These are phyloP conservation scores for Hemaris fuciformis DNA, from an alignment of 2,888 invertebrate genomes.

Conservation along the genomic window DNA sequence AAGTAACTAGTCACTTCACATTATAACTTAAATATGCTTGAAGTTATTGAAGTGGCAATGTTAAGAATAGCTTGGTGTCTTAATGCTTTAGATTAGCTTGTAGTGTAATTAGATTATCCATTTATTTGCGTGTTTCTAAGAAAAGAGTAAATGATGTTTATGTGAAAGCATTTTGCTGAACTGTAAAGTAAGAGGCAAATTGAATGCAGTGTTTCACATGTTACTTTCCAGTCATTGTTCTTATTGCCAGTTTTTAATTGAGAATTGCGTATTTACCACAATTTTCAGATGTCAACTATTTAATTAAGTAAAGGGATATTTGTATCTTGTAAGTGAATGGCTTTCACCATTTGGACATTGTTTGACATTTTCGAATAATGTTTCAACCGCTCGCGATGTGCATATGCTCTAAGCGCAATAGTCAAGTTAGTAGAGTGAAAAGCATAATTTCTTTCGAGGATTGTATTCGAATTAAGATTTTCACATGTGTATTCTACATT, in stretches of 20 bases:
- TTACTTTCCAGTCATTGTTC: conserved; percentile 56
- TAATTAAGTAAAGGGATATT: conserved; percentile 22
- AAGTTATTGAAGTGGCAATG: conserved; percentile 25
- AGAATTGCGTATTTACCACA: conserved; percentile 38
- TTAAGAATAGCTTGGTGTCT: conserved; percentile 33
- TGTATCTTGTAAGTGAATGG: conserved; percentile 17
- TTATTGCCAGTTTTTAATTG: conserved; percentile 43
- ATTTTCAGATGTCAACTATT: conserved; percentile 37
- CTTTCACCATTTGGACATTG: conserved; percentile 67
- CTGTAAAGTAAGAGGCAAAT: neutral
- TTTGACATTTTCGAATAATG: conserved; percentile 34
- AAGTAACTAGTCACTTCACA: conserved; percentile 48
- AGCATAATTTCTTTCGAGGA: conserved; percentile 15
- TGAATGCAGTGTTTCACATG: conserved; percentile 31
- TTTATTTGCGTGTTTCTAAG: conserved; percentile 33
- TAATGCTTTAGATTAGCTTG: conserved; percentile 39
- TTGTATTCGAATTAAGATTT: conserved; percentile 33
- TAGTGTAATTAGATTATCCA: conserved; percentile 34
- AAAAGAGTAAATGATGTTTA: conserved; percentile 26
- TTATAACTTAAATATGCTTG: conserved; percentile 26
- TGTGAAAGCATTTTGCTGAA: conserved; percentile 26
- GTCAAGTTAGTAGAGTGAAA: neutral
- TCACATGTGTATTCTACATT: conserved; percentile 59
- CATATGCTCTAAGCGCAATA: conserved; percentile 9
- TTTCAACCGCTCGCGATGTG: conserved; percentile 27